These are phyloP conservation scores for Mystacides longicornis DNA, from an alignment of 2,888 invertebrate genomes.

Conservation along the genomic window DNA sequence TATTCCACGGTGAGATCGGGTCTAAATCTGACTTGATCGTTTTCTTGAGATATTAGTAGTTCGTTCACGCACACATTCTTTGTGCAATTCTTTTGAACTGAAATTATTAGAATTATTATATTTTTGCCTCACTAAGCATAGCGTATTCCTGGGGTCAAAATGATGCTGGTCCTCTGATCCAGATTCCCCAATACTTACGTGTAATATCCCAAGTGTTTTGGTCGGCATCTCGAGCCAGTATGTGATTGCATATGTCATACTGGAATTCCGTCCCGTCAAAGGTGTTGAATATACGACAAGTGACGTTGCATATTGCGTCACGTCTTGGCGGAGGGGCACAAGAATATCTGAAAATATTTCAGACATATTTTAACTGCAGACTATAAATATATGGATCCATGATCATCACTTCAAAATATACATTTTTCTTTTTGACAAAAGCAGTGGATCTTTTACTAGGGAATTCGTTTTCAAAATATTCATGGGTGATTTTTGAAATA, in stretches of 20 bases:
- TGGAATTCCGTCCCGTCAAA: constrained; percentile 75
- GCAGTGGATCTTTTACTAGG: too few relatives aligned
- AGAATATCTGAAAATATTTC: constrained; percentile 42
- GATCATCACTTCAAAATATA: too few relatives aligned
- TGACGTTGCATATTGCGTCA: constrained; percentile 63
- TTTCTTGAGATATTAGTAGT: constrained; percentile 55
- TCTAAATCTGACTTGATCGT: constrained; percentile 51
- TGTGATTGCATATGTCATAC: constrained; percentile 75
- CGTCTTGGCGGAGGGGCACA: constrained; percentile 58
- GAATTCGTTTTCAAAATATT: too few relatives aligned
- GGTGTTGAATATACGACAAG: constrained; percentile 68
- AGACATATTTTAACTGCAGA: too few relatives aligned
- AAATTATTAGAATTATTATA: too few relatives aligned
- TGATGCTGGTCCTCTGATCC: too few relatives aligned
- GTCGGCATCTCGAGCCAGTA: constrained; percentile 62
- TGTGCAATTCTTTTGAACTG: constrained; percentile 61
- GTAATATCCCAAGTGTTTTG: constrained; percentile 63
- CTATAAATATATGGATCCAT: too few relatives aligned
- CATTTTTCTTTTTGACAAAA: too few relatives aligned
- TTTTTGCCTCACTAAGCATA: too few relatives aligned
- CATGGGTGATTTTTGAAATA: too few relatives aligned
- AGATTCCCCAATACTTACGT: too few relatives aligned
- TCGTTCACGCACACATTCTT: constrained; percentile 53
- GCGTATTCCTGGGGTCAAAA: too few relatives aligned
- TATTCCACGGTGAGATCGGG: constrained; percentile 60